A percentile compares a stretch with the other conserved stretches of the same genome.
Evolutionary conservation across 2,113 vertebrate genomes (phyloP).

Genomic region (Nycticorax nycticorax): DNA sequence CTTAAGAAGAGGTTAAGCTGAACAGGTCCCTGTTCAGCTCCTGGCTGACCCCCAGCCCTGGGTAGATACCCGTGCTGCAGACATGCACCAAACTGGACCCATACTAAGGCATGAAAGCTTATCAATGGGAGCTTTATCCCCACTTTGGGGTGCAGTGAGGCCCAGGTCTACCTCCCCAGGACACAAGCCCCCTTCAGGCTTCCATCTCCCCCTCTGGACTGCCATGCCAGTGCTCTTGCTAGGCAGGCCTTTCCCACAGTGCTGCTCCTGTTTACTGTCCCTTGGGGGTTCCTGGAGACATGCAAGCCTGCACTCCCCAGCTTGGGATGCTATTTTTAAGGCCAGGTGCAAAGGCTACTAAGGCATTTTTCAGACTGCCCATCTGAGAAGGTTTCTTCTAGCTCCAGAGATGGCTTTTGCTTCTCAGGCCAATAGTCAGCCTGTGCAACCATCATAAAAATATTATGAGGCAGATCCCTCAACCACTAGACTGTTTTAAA

Average conservation of each 20-base stretch:
- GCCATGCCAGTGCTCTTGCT: neutral
- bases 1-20: neutral
- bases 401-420: neutral
- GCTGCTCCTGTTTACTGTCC: neutral
- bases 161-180: too few species aligned
- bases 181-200: neutral
- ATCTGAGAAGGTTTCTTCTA: neutral
- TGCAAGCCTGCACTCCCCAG: neutral
- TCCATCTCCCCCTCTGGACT: neutral
- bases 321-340: neutral
- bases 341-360: neutral
- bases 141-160: neutral
- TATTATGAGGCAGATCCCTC: neutral
- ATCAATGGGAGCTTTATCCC: neutral
- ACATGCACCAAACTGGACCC: neutral
- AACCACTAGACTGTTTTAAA: neutral
- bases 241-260: neutral
- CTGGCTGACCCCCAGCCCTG: neutral
- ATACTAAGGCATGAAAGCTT: neutral
- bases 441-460: neutral
- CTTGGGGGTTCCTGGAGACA: neutral
- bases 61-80: neutral
- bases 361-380: neutral
- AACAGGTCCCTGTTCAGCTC: neutral
- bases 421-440: neutral